These are phyloP conservation scores for Cololabis saira DNA, from an alignment of 2,113 vertebrate species.

Conservation along the genomic window DNA sequence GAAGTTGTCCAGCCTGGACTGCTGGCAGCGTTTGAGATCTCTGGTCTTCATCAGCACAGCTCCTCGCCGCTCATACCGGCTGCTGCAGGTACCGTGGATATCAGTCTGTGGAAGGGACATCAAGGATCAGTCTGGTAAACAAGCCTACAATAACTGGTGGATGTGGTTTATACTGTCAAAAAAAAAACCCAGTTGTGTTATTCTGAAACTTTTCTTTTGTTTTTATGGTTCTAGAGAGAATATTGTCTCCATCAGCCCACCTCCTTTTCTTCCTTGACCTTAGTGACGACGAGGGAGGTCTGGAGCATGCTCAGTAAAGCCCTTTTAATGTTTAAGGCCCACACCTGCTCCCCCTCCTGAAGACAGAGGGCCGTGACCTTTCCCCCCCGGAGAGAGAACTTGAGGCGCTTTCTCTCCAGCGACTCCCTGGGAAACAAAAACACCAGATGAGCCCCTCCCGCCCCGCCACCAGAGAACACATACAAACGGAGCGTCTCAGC, in stretches of 20 bases:
- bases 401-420: constrained; percentile 83
- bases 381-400: constrained; percentile 83
- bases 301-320: constrained; percentile 89
- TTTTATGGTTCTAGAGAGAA: not conserved
- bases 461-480: constrained; percentile 41
- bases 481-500: constrained; percentile 46
- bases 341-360: constrained; percentile 80
- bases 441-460: constrained; percentile 74
- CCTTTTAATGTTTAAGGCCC: constrained; percentile 89
- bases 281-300: constrained; percentile 60
- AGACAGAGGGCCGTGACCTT: constrained; percentile 86
- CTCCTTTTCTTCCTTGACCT: constrained; percentile 77
- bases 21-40: constrained; percentile 82
- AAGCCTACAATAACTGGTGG: too few species aligned
- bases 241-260: constrained; percentile 60
- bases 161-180: not conserved
- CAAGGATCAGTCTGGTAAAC: constrained; percentile 21
- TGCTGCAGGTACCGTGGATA: constrained; percentile 84
- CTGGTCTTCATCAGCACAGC: constrained; percentile 78
- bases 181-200: too few species aligned
- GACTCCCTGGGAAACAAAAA: constrained; percentile 81
- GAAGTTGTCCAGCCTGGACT: constrained; percentile 70
- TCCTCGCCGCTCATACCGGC: constrained; percentile 81
- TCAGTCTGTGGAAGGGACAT: constrained; percentile 77
- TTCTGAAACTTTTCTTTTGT: too few species aligned